Percentiles rank a stretch among this genome's conserved stretches.
Evolutionary conservation across 2,113 vertebrate species (phyloP).

Genomic region (Melanerpes aurifrons): DNA sequence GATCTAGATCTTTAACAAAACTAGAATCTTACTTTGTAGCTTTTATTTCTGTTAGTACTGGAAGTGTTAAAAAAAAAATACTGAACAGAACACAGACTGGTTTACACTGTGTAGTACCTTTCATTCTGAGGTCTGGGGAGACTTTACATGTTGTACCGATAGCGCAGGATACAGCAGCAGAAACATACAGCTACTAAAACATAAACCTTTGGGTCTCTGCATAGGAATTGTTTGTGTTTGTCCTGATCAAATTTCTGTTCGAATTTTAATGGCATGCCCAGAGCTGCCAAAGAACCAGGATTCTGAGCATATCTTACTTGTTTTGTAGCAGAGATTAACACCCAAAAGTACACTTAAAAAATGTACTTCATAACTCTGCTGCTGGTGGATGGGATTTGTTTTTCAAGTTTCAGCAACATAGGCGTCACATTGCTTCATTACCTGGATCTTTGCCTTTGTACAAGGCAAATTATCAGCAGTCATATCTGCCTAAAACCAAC

Average conservation of each 20-base stretch:
- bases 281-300: not conserved
- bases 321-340: not conserved
- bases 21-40: not conserved
- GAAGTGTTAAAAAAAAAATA: not conserved
- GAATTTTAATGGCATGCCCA: not conserved
- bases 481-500: not conserved
- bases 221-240: not conserved
- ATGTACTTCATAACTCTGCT: not conserved
- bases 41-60: slow-evolving; percentile 40
- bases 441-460: not conserved
- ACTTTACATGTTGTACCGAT: not conserved
- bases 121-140: not conserved
- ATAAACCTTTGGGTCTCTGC: not conserved
- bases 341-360: not conserved
- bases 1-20: not conserved
- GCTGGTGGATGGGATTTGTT: not conserved
- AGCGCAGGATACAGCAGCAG: not conserved
- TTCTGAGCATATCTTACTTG: not conserved
- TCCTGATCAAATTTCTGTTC: not conserved
- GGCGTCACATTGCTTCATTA: fast-evolving
- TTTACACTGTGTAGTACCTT: not conserved
- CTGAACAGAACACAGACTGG: not conserved
- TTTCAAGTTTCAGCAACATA: not conserved
- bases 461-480: not conserved
- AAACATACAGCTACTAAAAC: not conserved